These are phyloP conservation scores for Pyrochroa serraticornis DNA, from an alignment of 2,888 invertebrate genomes.

Conservation along the genomic window DNA sequence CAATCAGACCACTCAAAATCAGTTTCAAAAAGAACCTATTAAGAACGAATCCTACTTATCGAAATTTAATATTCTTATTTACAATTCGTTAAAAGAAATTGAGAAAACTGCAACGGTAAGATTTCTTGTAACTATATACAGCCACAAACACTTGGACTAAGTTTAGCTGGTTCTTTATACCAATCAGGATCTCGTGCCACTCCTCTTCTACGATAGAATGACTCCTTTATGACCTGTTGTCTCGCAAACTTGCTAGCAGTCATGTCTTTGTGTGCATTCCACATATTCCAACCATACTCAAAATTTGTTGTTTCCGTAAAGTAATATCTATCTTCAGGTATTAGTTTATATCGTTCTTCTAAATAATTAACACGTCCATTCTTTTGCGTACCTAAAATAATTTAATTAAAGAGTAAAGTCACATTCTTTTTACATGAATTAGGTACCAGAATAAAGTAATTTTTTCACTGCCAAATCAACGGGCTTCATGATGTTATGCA, in stretches of 20 bases:
- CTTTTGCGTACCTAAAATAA: slow-evolving; percentile 48
- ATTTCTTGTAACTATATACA: slow-evolving; percentile 25
- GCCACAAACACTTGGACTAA: slow-evolving; percentile 53
- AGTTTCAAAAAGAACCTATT: background rate
- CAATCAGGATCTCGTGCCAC: slow-evolving; percentile 63
- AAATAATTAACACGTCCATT: slow-evolving; percentile 61
- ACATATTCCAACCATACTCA: slow-evolving; percentile 68
- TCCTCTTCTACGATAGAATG: slow-evolving; percentile 64
- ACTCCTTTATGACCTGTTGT: slow-evolving; percentile 61
- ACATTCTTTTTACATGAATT: background rate
- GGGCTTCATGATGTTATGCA: slow-evolving; percentile 59
- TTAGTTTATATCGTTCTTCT: slow-evolving; percentile 58
- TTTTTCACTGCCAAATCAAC: slow-evolving; percentile 59
- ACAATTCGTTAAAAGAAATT: slow-evolving; percentile 23
- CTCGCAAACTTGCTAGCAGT: slow-evolving; percentile 58
- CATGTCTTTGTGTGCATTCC: slow-evolving; percentile 51
- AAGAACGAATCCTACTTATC: too few species aligned
- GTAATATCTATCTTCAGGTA: slow-evolving; percentile 64
- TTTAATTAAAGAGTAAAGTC: background rate
- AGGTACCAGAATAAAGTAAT: slow-evolving; percentile 59
- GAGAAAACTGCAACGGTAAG: slow-evolving; percentile 33
- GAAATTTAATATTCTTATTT: slow-evolving; percentile 2
- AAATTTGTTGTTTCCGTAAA: slow-evolving; percentile 61
- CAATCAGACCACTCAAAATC: background rate
- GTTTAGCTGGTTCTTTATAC: slow-evolving; percentile 60